Evolutionary conservation across 2,113 vertebrate species (phyloP).

Genomic region (Zingel zingel): DNA sequence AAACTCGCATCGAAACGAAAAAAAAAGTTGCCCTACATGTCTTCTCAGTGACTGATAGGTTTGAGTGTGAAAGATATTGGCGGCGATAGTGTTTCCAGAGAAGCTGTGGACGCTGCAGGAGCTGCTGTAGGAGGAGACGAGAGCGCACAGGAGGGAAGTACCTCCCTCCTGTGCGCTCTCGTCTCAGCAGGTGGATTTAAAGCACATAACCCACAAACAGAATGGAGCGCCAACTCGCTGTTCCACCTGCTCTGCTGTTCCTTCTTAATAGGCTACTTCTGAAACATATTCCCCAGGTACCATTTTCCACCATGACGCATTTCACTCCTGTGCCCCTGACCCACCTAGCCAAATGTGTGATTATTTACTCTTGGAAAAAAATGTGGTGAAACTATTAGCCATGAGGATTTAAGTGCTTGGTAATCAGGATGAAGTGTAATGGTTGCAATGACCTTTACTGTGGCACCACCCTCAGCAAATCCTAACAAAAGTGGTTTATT

Average conservation of each 20-base stretch:
- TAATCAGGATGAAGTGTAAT: background rate
- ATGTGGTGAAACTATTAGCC: too few relatives aligned
- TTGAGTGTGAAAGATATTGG: background rate
- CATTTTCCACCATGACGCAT: background rate
- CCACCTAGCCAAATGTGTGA: too few relatives aligned
- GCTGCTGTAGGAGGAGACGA: background rate
- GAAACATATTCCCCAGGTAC: background rate
- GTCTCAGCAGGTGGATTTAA: slow-evolving; percentile 23
- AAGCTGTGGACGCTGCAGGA: background rate
- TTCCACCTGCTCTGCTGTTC: background rate
- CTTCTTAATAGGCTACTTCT: background rate
- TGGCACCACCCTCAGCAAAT: background rate
- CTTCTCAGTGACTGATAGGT: background rate
- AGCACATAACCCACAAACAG: background rate
- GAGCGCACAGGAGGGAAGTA: slow-evolving; percentile 24
- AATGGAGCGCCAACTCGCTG: background rate
- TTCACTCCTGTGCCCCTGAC: background rate
- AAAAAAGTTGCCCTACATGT: background rate
- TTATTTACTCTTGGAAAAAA: background rate
- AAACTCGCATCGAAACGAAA: background rate
- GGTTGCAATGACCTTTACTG: background rate
- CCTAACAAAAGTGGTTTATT: too few relatives aligned
- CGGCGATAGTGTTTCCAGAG: background rate
- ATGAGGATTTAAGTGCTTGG: background rate
- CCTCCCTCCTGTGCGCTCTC: too few relatives aligned